Evolutionary conservation across 2,113 vertebrate species (phyloP), one percentile per base, ranked within the genome.

Genomic region (Cyrtonyx montezumae): DNA sequence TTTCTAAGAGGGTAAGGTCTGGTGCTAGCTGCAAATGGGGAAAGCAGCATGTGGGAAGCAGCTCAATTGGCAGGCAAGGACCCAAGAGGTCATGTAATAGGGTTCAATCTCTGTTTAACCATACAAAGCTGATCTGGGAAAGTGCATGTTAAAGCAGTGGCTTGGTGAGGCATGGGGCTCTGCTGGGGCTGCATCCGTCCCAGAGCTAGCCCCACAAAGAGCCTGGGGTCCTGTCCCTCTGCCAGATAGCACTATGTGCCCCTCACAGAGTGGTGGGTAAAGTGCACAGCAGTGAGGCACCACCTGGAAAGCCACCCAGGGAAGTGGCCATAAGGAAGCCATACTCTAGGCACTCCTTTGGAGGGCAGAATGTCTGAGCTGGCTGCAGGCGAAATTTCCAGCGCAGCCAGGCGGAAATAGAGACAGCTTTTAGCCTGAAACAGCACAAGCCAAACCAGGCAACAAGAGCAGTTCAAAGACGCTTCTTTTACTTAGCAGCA

Each of bases 21-120:
- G 26, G 21, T 78, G 58, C 48, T 76, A 66, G 91, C 74, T 88
- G 69, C 73, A 96, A 95, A 95, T 84, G 77, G 88, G 53, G 30
- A 90, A 28, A 90, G 40, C 80, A 90, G 88, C 32, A 8, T 88
- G 69, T 79, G 84, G 86, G 90, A 93, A 95, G 83, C 58, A 88
- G 91, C 51, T 88, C 77, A 76, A 76, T 62, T 73, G 94, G 88
- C 80, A 95, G 84, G 69, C 80, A 46, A 84, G 74, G 86, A 79
- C 77, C 74, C 0, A 0, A 88, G 77, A 90, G 91, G 86, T 94
- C 94, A 90, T 0, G 0, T 90, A 96, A 93, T 75, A 58, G 92
- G 77, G 90, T 90, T 90, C 92, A 94, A 88, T 91, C 74, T 92
- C 91, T 95, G 79, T 92, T 93, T 95, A 93, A 93, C 86, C 90